Conservation (phyloP, 1,140 invertebrate genomes). For the Drosophila rufa region DNA sequence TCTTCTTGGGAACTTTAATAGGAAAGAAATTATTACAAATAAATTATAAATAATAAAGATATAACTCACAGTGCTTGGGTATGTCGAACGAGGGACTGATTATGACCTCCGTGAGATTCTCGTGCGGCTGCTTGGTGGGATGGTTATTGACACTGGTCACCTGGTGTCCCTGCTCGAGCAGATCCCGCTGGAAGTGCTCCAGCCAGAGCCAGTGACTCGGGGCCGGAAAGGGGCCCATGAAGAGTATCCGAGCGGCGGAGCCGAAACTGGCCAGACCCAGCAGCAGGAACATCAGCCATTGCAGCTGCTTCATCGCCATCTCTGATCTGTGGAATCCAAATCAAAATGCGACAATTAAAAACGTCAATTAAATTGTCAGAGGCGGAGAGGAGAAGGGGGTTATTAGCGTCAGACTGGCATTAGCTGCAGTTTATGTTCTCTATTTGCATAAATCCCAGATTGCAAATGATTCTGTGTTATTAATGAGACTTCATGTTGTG, state of each 20-base stretch:
- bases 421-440: constrained; percentile 32
- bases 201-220: constrained; percentile 87
- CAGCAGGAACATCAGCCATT: constrained; percentile 41
- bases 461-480: constrained; percentile 15
- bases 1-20: constrained; percentile 73
- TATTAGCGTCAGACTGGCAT: too few species aligned
- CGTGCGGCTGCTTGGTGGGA: constrained; percentile 82
- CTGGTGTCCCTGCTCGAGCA: constrained; percentile 87
- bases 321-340: constrained; percentile 2
- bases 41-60: too few species aligned
- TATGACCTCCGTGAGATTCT: constrained; percentile 86
- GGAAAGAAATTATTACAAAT: neutral
- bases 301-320: constrained; percentile 65
- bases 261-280: constrained; percentile 25
- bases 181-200: constrained; percentile 86
- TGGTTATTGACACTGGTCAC: constrained; percentile 87
- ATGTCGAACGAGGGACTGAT: constrained; percentile 86
- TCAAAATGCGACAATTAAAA: constrained; percentile 49
- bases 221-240: constrained; percentile 83
- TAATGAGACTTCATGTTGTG: constrained; percentile 17
- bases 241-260: constrained; percentile 67
- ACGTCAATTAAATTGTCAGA: constrained; percentile 45
- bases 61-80: constrained; percentile 84
- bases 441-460: constrained; percentile 62
- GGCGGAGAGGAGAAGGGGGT: neutral